phyloP scores from a whole-genome alignment of 1,140 invertebrate species.

The Stratiolaelaps scimitus region DNA sequence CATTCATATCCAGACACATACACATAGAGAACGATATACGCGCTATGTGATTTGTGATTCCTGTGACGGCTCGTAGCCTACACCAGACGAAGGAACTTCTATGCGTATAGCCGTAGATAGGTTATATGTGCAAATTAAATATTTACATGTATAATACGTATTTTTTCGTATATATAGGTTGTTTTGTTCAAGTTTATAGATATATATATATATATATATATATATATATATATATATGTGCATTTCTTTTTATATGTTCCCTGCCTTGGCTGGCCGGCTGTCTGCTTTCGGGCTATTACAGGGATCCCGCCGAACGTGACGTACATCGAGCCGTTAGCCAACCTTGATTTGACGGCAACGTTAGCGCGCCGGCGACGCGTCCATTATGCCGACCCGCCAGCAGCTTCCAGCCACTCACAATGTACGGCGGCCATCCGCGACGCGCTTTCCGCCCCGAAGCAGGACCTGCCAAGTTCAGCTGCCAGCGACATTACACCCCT shows the following conservation, averaged over 20 bases:
- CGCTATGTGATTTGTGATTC: no score
- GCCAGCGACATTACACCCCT: constrained; percentile 24
- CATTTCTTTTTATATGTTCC: background rate
- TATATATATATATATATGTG: background rate
- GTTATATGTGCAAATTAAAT: no score
- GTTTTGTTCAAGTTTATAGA: background rate
- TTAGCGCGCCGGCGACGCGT: constrained; percentile 22
- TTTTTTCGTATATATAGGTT: background rate
- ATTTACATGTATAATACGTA: background rate
- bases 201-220: background rate
- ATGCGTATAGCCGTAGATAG: no score
- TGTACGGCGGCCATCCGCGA: constrained; percentile 26
- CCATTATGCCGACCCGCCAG: constrained; percentile 24
- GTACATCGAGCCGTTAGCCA: constrained; percentile 22
- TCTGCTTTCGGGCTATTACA: background rate
- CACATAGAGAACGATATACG: no score
- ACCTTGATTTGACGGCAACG: constrained; percentile 21
- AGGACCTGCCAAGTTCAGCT: constrained; percentile 24
- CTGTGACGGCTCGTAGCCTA: no score
- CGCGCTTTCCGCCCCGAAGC: constrained; percentile 10
- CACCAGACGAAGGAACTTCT: no score
- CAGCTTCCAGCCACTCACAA: constrained; percentile 20
- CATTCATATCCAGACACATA: no score
- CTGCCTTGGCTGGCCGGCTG: no score
- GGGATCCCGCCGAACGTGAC: constrained; percentile 27